Conservation (phyloP, 2,113 vertebrate species). For the Oxygymnocypris stewartii region DNA sequence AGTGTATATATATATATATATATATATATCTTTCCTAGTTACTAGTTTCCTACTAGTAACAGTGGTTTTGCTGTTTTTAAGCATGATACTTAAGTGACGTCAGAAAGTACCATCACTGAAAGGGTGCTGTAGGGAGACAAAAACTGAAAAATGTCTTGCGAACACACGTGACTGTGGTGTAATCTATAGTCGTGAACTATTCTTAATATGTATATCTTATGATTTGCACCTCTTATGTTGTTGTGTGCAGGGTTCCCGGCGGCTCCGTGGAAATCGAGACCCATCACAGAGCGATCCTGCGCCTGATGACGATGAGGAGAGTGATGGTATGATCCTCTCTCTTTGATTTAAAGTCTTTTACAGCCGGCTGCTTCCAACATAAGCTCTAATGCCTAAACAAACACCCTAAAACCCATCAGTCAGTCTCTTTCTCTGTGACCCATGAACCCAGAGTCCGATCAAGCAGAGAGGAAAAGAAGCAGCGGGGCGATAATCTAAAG, state of each 20-base stretch:
- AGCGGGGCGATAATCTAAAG: not conserved
- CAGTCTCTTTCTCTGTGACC: constrained; percentile 15
- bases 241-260: constrained; percentile 74
- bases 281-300: constrained; percentile 91
- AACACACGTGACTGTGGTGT: not conserved
- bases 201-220: not conserved
- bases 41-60: not conserved
- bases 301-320: constrained; percentile 94
- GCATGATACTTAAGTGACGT: not conserved
- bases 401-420: not conserved
- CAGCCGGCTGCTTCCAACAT: not conserved
- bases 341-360: not conserved
- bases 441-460: not conserved
- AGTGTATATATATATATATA: not conserved
- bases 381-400: not conserved
- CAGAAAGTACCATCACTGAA: not conserved
- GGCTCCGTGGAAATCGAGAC: constrained; percentile 87
- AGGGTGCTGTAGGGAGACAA: not conserved
- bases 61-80: not conserved
- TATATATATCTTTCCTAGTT: not conserved
- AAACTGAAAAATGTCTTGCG: not conserved
- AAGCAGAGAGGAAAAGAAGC: constrained; percentile 9
- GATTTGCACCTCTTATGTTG: not conserved
- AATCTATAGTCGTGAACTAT: not conserved
- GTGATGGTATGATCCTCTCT: constrained; percentile 84